These are phyloP conservation scores for Oceanites oceanicus DNA, from an alignment of 2,113 vertebrate species.

Conservation along the genomic window DNA sequence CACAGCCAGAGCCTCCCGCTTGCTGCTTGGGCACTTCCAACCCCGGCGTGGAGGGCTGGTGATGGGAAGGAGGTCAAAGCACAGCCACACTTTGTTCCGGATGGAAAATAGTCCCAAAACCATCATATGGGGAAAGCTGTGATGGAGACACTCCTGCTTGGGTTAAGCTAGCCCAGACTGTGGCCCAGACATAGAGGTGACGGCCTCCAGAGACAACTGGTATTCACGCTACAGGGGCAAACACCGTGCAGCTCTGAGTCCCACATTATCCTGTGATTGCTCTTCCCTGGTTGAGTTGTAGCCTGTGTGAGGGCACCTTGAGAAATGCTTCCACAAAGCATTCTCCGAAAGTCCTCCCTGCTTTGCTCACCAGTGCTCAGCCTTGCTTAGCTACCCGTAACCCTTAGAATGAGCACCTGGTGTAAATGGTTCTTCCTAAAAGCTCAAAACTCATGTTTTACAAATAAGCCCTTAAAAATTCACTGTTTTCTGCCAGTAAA, in stretches of 20 bases:
- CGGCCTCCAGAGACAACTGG: background rate
- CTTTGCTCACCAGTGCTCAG: fast-evolving
- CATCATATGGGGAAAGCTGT: fast-evolving
- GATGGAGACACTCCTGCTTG: background rate
- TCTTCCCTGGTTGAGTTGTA: background rate
- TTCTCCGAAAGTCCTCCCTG: background rate
- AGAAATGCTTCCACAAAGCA: background rate
- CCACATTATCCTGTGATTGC: fast-evolving
- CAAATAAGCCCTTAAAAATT: constrained; percentile 46
- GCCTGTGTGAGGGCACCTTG: fast-evolving
- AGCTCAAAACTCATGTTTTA: constrained; percentile 18
- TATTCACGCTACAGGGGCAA: fast-evolving
- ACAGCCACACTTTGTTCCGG: fast-evolving
- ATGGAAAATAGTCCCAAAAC: background rate
- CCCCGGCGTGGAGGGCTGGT: background rate
- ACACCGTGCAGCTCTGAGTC: background rate
- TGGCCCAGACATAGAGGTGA: background rate
- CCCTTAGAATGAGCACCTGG: background rate
- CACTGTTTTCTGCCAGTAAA: constrained; percentile 8
- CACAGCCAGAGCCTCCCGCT: background rate
- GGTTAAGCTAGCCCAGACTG: background rate
- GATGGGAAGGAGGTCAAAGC: background rate
- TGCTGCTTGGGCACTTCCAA: background rate
- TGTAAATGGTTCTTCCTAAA: background rate
- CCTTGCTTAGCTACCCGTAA: background rate